Evolutionary conservation across 1,140 invertebrate species (phyloP).

Genomic region (Matsumurasca onukii): DNA sequence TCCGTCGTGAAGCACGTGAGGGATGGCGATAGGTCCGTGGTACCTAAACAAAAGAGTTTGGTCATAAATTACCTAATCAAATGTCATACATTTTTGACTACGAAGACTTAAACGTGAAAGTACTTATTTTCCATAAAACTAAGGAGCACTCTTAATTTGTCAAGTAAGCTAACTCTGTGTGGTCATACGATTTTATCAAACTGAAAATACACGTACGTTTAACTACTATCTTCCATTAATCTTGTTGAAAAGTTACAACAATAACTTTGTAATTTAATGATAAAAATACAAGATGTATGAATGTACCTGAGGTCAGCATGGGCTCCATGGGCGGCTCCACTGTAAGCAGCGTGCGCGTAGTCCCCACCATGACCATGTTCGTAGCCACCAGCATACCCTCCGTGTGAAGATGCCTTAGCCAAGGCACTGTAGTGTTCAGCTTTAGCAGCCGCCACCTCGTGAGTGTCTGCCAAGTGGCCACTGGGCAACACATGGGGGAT

Average conservation of each 20-base stretch:
- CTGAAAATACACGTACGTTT: too few species aligned
- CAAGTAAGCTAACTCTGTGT: too few species aligned
- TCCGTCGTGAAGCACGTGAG: conserved; percentile 30
- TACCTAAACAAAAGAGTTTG: conserved; percentile 2
- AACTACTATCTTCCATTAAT: too few species aligned
- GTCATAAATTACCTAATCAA: too few species aligned
- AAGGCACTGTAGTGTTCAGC: conserved; percentile 35
- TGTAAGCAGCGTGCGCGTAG: neutral
- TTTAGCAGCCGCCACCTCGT: conserved; percentile 40
- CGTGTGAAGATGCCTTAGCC: neutral
- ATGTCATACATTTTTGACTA: too few species aligned
- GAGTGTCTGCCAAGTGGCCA: conserved; percentile 35
- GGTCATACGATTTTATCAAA: too few species aligned
- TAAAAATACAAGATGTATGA: too few species aligned
- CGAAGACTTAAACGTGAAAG: too few species aligned
- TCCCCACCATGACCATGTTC: neutral
- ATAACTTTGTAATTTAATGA: too few species aligned
- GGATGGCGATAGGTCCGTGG: conserved; percentile 19
- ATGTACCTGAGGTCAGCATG: conserved; percentile 16
- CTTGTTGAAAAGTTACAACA: too few species aligned
- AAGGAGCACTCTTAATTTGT: too few species aligned
- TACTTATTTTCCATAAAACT: too few species aligned
- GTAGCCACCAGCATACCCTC: neutral
- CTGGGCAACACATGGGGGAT: conserved; percentile 27
- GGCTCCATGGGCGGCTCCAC: neutral